phyloP scores from a whole-genome alignment of 2,113 vertebrate species.

The Malaclemys terrapin region DNA sequence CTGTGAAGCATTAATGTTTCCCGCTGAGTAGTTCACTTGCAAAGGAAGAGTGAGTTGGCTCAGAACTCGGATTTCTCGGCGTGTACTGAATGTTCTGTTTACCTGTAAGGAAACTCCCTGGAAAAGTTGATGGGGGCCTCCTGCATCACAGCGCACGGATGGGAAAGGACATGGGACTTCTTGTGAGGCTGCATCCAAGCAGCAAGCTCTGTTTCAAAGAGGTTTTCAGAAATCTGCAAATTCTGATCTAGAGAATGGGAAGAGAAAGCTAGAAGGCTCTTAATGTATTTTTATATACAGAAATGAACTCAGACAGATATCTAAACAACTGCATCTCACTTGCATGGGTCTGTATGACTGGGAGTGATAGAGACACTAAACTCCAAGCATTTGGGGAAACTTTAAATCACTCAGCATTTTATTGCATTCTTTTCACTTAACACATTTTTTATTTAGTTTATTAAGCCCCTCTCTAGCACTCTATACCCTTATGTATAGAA shows the following conservation, averaged over 20 bases:
- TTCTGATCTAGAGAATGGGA: neutral
- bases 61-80: neutral
- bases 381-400: neutral
- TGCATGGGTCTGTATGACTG: neutral
- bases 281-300: neutral
- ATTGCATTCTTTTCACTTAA: neutral
- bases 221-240: neutral
- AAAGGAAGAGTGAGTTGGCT: neutral
- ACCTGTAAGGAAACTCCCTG: neutral
- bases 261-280: neutral
- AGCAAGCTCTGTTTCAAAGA: neutral
- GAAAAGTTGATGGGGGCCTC: neutral
- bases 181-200: neutral
- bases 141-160: neutral
- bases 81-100: neutral
- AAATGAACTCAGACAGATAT: neutral
- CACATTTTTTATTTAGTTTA: slow-evolving; percentile 23
- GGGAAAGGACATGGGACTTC: neutral
- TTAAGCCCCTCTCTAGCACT: neutral
- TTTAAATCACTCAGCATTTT: neutral
- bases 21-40: neutral
- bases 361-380: neutral
- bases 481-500: slow-evolving; percentile 5
- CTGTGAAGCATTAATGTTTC: neutral
- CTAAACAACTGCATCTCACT: neutral